A percentile compares a stretch with the other conserved stretches of the same genome.
Conservation (phyloP, 2,113 vertebrate species). For the Rhizomys pruinosus region DNA sequence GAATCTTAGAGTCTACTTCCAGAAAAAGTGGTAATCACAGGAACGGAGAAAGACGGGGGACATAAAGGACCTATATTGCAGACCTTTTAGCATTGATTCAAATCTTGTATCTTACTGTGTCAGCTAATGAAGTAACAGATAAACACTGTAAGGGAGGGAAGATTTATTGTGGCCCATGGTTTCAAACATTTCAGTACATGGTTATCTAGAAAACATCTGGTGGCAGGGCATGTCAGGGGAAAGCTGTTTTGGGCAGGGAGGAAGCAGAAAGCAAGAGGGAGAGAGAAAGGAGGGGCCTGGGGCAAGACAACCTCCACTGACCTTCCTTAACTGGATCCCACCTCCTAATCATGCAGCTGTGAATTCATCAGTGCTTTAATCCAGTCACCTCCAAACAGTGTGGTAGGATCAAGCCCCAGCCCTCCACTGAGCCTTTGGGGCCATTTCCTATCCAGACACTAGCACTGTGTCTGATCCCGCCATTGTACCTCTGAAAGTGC, state of each 20-base stretch:
- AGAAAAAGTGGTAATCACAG: not conserved
- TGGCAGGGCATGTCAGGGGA: no score
- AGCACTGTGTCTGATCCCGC: no score
- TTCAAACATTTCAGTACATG: not conserved
- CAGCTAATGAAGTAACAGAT: not conserved
- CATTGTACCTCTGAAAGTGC: no score
- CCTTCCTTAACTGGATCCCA: not conserved
- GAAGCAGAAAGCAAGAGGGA: not conserved
- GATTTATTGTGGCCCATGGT: not conserved
- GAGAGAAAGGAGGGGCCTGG: not conserved
- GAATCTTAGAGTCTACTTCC: not conserved
- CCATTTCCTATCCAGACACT: no score
- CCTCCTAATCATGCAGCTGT: not conserved
- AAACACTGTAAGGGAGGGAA: not conserved
- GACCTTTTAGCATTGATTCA: not conserved
- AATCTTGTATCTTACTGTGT: not conserved
- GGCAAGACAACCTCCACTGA: not conserved
- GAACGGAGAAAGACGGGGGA: not conserved
- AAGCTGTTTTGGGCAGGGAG: not conserved
- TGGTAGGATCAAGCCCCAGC: no score
- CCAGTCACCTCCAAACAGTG: no score
- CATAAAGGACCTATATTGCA: not conserved
- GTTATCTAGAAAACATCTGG: not conserved
- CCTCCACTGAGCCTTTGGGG: no score
- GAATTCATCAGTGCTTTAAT: no score